phyloP scores from a whole-genome alignment of 2,113 vertebrate species.

The Parus major region DNA sequence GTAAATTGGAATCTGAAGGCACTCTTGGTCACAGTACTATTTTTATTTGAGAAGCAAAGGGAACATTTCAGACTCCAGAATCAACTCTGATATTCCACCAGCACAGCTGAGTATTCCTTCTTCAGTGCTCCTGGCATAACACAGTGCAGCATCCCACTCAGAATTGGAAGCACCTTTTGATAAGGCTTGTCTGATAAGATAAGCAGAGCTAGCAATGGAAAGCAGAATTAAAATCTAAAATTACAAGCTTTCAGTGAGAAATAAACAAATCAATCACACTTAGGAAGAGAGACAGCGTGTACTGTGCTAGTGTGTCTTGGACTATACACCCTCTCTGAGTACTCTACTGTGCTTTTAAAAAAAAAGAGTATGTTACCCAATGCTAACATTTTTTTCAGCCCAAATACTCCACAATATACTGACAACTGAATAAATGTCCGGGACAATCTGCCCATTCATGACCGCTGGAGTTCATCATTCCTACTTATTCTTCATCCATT shows the following conservation, averaged over 20 bases:
- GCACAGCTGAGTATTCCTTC: not conserved
- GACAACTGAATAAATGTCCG: not conserved
- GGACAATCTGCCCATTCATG: constrained; percentile 58
- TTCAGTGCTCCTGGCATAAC: not conserved
- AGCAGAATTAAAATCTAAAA: not conserved
- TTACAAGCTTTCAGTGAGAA: not conserved
- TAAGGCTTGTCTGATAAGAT: not conserved
- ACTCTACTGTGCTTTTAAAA: not conserved
- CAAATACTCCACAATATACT: constrained; percentile 39
- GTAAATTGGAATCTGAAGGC: not conserved
- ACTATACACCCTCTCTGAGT: not conserved
- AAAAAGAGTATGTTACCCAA: not conserved
- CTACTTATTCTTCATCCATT: constrained; percentile 47
- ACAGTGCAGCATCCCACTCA: not conserved
- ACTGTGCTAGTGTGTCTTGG: not conserved
- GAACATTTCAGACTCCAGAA: not conserved
- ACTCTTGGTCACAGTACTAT: not conserved
- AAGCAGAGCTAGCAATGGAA: not conserved
- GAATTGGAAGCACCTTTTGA: not conserved
- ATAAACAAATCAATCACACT: not conserved
- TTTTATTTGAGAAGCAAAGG: not conserved
- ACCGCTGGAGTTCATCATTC: constrained; percentile 48
- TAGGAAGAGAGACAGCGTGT: not conserved
- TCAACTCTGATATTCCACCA: not conserved
- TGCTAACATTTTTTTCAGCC: constrained; percentile 22